These are phyloP conservation scores for Callipepla squamata DNA, from an alignment of 2,113 vertebrate genomes.

Conservation along the genomic window DNA sequence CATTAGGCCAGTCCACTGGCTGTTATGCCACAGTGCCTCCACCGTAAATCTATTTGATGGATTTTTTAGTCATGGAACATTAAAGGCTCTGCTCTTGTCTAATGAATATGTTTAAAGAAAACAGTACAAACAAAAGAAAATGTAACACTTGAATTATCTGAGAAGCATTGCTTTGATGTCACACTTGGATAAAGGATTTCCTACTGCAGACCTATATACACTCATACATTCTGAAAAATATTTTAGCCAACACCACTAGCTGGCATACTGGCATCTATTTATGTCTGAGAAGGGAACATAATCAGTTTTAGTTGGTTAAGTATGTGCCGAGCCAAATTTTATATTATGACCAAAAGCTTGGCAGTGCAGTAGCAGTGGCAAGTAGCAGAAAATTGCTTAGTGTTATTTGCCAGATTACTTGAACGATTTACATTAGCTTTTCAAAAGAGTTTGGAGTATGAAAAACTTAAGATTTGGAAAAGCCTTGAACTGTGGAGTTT, in stretches of 20 bases:
- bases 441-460: conserved; percentile 10
- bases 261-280: conserved; percentile 73
- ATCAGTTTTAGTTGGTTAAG: conserved; percentile 85
- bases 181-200: conserved; percentile 46
- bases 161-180: conserved; percentile 24
- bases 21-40: conserved; percentile 49
- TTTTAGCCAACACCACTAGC: conserved; percentile 81
- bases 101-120: conserved; percentile 65
- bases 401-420: conserved; percentile 81
- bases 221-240: conserved; percentile 38
- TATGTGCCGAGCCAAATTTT: conserved; percentile 82
- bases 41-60: conserved; percentile 60
- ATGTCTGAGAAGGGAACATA: conserved; percentile 78
- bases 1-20: conserved; percentile 42
- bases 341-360: conserved; percentile 84
- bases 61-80: conserved; percentile 69
- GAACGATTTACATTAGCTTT: conserved; percentile 29
- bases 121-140: conserved; percentile 64
- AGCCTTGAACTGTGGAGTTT: neutral
- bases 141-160: conserved; percentile 44
- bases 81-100: conserved; percentile 54
- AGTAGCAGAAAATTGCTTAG: conserved; percentile 85
- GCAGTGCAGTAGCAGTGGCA: conserved; percentile 81
- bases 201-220: conserved; percentile 41
- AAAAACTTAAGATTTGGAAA: conserved; percentile 48